Evolutionary conservation across 1,140 invertebrate species (phyloP), one percentile per base, ranked within the genome.

Genomic region (Brachystomella parvula): DNA sequence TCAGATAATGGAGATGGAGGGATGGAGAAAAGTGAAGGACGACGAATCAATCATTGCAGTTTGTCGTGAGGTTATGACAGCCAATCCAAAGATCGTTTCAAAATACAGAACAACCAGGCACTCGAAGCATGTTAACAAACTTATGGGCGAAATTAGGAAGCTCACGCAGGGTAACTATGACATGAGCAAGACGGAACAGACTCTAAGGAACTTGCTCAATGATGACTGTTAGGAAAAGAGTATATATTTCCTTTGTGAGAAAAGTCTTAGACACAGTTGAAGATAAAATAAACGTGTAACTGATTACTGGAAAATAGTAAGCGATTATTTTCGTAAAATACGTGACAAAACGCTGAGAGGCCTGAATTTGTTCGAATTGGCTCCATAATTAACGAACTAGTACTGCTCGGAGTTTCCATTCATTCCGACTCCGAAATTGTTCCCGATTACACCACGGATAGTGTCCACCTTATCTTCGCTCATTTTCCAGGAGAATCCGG

Each of bases 1-100:
- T 15, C 26, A 87, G 79, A 82, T 91, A 19, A 78, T 89, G 0
- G 73, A 82, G 73, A 78, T 84, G 57, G 82, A 85, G 66, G 80
- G 83, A 63, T 85, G 84, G 83, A 74, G 76, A 44, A 79, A 86
- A 75, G 86, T 90, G 63, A 83, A 75, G 29, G 83, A 89, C 75
- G 75, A 81, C 66, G 70, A 76, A 24, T 78, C 82, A 76, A 81
- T 92, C 63, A 79, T 76, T 47, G 76, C 81, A 71, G 76, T 85
- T 32, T 90, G 88, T 77, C 67, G 77, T 49, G 74, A 82, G 74
- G 77, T 86, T 0, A 76, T 91, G 29, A 71, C 83, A 24, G 81
- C 85, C 68, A 87, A 90, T 79, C 80, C 83, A 28, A 84, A 87
- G 76, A 74, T 85, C 47, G 85, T 88, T 2, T 17, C 32, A 21